These are phyloP conservation scores for Acromyrmex heyeri DNA, from an alignment of 1,140 invertebrate species.

Conservation along the genomic window DNA sequence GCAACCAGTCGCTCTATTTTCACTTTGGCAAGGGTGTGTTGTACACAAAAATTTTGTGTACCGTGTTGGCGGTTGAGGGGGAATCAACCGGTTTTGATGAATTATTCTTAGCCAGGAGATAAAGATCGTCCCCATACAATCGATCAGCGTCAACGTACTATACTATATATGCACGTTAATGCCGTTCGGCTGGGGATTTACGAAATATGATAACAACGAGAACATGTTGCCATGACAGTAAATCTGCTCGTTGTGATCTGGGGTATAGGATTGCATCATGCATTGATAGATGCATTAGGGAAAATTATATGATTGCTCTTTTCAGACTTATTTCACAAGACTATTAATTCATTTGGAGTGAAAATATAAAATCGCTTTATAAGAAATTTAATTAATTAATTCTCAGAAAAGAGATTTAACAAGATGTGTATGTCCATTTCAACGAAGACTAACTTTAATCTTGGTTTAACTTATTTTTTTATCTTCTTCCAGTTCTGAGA, in stretches of 20 bases:
- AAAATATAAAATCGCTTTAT: too few relatives aligned
- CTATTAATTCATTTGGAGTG: neutral
- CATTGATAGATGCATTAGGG: too few relatives aligned
- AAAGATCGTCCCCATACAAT: constrained; percentile 40
- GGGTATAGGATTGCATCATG: constrained; percentile 2
- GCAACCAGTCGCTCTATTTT: constrained; percentile 47
- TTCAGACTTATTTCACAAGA: neutral
- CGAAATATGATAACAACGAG: constrained; percentile 32
- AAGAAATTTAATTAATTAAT: neutral
- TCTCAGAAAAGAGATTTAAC: neutral
- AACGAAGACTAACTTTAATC: too few relatives aligned
- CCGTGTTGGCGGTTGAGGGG: neutral
- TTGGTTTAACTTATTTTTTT: too few relatives aligned
- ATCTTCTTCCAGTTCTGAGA: too few relatives aligned
- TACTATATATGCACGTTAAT: neutral
- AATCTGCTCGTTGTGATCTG: constrained; percentile 14
- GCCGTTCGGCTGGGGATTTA: constrained; percentile 11
- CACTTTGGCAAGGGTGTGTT: constrained; percentile 49
- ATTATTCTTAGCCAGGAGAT: constrained; percentile 52
- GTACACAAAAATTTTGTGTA: constrained; percentile 42
- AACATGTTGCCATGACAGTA: constrained; percentile 20
- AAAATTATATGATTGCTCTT: neutral
- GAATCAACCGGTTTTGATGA: constrained; percentile 43
- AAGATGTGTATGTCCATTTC: too few relatives aligned
- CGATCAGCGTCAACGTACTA: constrained; percentile 40